Conservation (phyloP, 2,113 vertebrate genomes). For the Talpa occidentalis region DNA sequence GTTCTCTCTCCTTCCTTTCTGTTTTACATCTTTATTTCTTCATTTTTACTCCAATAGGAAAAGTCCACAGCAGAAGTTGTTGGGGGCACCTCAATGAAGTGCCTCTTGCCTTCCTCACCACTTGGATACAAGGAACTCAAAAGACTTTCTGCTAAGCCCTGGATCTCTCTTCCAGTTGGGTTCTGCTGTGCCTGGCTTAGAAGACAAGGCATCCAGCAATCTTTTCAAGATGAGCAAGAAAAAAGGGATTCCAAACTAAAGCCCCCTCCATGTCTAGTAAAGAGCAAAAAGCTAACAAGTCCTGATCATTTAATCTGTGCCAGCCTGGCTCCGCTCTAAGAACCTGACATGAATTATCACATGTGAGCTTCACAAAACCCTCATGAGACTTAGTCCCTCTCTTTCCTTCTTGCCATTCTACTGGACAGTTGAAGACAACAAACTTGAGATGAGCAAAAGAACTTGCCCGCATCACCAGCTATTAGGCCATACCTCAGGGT, state of each 20-base stretch:
- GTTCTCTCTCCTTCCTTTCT: background rate
- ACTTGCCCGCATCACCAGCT: background rate
- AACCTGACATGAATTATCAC: background rate
- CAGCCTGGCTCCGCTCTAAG: background rate
- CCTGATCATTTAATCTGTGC: background rate
- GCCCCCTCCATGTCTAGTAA: background rate
- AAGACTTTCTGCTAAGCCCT: background rate
- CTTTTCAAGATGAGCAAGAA: background rate
- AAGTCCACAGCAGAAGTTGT: background rate
- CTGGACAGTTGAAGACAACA: background rate
- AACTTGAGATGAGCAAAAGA: background rate
- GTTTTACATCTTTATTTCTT: background rate
- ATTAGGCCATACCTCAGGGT: background rate
- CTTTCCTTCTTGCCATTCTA: background rate
- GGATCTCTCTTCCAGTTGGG: background rate
- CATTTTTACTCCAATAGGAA: background rate
- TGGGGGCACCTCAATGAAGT: background rate
- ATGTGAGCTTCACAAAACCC: background rate
- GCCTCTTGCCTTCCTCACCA: background rate
- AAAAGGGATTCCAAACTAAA: background rate
- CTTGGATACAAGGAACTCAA: background rate
- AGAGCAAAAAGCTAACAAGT: background rate
- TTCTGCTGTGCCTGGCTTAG: too few species aligned
- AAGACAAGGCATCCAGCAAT: background rate
- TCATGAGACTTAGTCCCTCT: fast-evolving